Base-by-base conservation (phyloP, 2,797 vertebrate genomes). In the Pogoniulus pusillus region DNA sequence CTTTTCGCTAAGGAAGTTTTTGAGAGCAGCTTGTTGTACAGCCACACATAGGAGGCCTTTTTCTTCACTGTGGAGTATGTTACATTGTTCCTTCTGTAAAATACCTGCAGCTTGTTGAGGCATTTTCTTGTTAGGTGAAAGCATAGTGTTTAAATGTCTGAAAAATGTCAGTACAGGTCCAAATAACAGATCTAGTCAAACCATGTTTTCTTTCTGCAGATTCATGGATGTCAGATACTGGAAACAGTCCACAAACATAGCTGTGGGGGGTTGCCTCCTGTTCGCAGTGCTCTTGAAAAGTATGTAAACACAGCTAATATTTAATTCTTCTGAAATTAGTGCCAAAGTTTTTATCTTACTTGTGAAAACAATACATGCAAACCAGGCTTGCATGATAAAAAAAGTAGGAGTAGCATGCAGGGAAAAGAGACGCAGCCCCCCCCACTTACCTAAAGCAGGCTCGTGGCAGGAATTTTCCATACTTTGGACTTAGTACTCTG, bases 141-240 rank as follows among this genome's bases (percentile, higher is more conserved):
- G 39, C 6, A 4, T 45, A 77, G 45, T 13, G 5, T 91, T 82
- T 84, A 54, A 86, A 30, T 39, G 7, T 45, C 45, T 80, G 17
- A 74, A 83, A 85, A 68, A 81, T 9, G 11, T 80, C 43, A 62
- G 14, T 75, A 49, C 17, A 39, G n/a, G 51, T 72, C 43, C 30
- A 76, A 72, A 20, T 77, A 76, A 76, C 26, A 57, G 55, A 69
- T 22, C n/a, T 79, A 65, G 7, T 69, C 18, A 87, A 57, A 90
- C 39, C 3, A 3, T 29, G 34, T 93, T 93, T 95, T 83, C 78
- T 57, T 76, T 91, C 59, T 97, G 91, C 91, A 99, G 99, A 99
- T 99, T 96, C 99, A 99, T 41, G 99, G 99, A 79, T 99, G 99
- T 96, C 99, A 99, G 93, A 99, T 99, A 95, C 86, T 99, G 97